Evolutionary conservation across 2,113 vertebrate species (phyloP).

Genomic region (Ophiodon elongatus): DNA sequence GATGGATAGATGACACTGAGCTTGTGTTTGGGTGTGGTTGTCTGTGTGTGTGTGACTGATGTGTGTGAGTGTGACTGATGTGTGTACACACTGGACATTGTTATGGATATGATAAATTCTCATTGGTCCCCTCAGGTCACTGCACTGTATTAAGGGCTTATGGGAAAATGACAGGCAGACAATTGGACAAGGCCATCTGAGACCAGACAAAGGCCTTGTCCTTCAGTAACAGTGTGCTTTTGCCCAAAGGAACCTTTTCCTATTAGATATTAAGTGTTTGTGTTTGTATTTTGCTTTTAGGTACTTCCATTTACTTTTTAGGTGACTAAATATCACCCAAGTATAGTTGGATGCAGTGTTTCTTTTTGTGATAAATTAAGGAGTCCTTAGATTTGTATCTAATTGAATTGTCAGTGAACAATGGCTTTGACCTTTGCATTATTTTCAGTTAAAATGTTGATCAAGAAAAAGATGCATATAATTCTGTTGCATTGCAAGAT

Average conservation of each 20-base stretch:
- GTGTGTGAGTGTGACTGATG: conserved; percentile 32
- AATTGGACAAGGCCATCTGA: conserved; percentile 38
- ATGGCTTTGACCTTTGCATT: conserved; percentile 11
- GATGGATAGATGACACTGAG: conserved; percentile 26
- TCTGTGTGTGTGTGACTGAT: not conserved
- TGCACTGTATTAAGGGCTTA: conserved; percentile 9
- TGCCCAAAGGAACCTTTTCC: not conserved
- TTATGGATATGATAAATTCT: conserved; percentile 45
- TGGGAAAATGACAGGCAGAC: conserved; percentile 40
- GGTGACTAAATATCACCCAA: not conserved
- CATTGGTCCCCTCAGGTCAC: conserved; percentile 29
- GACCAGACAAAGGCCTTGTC: conserved; percentile 33
- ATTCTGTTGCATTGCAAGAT: not conserved
- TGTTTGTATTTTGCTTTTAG: conserved; percentile 7
- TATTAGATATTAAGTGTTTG: not conserved
- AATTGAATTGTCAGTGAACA: not conserved
- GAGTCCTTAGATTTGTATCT: not conserved
- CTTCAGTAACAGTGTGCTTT: conserved; percentile 13
- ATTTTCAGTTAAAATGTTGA: conserved; percentile 6
- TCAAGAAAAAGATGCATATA: conserved; percentile 1
- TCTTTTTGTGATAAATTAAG: not conserved
- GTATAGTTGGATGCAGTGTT: not conserved
- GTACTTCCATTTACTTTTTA: too few species aligned
- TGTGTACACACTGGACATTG: conserved; percentile 26
- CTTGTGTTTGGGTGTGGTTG: not conserved